Percentiles rank a stretch among this genome's conserved stretches.
Evolutionary conservation across 2,797 vertebrate genomes (phyloP).

Genomic region (Apogon hyalosoma): DNA sequence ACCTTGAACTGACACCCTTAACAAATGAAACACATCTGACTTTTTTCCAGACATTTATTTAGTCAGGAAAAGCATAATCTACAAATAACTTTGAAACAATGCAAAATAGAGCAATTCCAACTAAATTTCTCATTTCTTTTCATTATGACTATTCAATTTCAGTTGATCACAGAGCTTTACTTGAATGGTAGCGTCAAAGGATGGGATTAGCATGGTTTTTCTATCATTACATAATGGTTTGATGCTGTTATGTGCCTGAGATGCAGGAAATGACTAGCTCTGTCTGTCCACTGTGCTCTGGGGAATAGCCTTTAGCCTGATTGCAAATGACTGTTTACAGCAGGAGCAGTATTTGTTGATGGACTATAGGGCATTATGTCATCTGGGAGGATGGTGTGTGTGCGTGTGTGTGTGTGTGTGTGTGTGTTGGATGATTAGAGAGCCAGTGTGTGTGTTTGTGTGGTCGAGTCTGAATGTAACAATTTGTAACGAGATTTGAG

Average conservation of each 20-base stretch:
- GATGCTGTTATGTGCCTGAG: conserved; percentile 35
- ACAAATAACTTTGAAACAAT: background rate
- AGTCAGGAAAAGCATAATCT: background rate
- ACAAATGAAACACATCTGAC: background rate
- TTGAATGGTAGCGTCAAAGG: conserved; percentile 7
- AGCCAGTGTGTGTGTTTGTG: conserved; percentile 27
- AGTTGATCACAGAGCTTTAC: background rate
- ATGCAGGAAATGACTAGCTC: conserved; percentile 29
- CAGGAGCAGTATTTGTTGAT: conserved; percentile 56
- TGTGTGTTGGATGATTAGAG: conserved; percentile 11
- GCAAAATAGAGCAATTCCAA: conserved; percentile 2
- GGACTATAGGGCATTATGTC: conserved; percentile 54
- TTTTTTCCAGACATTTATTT: background rate
- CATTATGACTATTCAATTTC: background rate
- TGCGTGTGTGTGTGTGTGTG: conserved; percentile 17
- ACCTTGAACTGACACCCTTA: too few relatives aligned
- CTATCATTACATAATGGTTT: conserved; percentile 13
- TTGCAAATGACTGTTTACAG: conserved; percentile 57
- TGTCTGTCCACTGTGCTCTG: conserved; percentile 36
- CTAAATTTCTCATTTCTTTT: too few relatives aligned
- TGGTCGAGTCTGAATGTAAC: conserved; percentile 24
- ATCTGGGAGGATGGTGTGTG: conserved; percentile 30
- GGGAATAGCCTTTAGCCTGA: conserved; percentile 44
- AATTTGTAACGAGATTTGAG: conserved; percentile 29
- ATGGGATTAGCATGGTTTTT: conserved; percentile 22